A percentile compares a stretch with the other conserved stretches of the same genome.
Evolutionary conservation across 2,113 vertebrate genomes (phyloP).

Genomic region (Ranitomeya variabilis): DNA sequence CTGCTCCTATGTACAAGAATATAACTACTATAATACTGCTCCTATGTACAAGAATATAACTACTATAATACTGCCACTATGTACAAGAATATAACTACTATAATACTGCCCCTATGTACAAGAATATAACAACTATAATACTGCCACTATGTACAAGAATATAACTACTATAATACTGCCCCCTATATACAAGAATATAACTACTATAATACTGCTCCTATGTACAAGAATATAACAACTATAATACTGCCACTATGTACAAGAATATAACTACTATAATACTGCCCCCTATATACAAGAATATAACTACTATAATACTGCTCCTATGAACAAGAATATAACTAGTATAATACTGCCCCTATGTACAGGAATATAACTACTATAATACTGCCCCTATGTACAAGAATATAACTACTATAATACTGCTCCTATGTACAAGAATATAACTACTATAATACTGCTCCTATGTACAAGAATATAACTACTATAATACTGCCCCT

Average conservation of each 20-base stretch:
- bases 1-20: neutral
- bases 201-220: slow-evolving; percentile 11
- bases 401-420: slow-evolving; percentile 20
- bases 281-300: neutral
- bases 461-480: slow-evolving; percentile 11
- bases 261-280: neutral
- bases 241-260: neutral
- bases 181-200: neutral
- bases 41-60: slow-evolving; percentile 3
- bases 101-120: slow-evolving; percentile 7
- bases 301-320: neutral
- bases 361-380: slow-evolving; percentile 16
- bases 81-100: neutral
- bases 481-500: neutral
- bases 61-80: neutral
- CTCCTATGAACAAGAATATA: slow-evolving; percentile 4
- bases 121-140: slow-evolving; percentile 16
- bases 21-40: neutral
- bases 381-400: slow-evolving; percentile 13
- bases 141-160: neutral
- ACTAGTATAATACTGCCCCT: slow-evolving; percentile 9
- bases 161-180: neutral
- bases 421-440: slow-evolving; percentile 5
- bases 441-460: slow-evolving; percentile 22
- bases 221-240: slow-evolving; percentile 5